phyloP scores from a whole-genome alignment of 2,888 invertebrate genomes.

The Spisula subtruncata region DNA sequence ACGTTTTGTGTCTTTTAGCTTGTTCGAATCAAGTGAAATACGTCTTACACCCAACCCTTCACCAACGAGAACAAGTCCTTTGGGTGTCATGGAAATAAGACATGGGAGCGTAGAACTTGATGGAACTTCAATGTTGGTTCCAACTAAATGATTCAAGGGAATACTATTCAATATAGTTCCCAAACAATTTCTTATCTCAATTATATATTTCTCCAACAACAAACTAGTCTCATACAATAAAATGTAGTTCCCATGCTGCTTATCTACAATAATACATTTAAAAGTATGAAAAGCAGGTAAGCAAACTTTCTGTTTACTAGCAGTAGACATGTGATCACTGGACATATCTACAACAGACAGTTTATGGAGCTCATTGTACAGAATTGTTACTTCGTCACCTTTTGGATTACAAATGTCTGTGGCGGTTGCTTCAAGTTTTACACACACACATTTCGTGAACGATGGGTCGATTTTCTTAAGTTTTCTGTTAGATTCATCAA shows the following conservation, averaged over 20 bases:
- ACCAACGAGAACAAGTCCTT: background rate
- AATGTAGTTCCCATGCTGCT: background rate
- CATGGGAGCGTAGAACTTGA: background rate
- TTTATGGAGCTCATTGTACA: background rate
- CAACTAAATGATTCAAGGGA: background rate
- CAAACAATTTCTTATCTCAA: background rate
- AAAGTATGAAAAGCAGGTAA: background rate
- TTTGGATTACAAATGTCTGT: conserved; percentile 4
- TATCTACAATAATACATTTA: background rate
- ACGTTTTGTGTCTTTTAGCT: background rate
- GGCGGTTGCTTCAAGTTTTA: background rate
- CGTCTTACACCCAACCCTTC: background rate
- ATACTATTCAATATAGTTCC: background rate
- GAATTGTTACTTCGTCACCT: background rate
- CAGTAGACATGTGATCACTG: background rate
- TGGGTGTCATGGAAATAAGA: background rate
- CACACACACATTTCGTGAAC: background rate
- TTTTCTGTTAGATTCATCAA: background rate
- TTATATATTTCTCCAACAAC: background rate
- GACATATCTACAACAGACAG: background rate
- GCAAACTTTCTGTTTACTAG: background rate
- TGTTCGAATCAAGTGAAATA: background rate
- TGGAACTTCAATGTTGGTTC: background rate
- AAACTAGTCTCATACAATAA: background rate
- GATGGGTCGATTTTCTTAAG: background rate